Conservation (phyloP, 2,888 invertebrate species). For the Drosophila multiciliata region DNA sequence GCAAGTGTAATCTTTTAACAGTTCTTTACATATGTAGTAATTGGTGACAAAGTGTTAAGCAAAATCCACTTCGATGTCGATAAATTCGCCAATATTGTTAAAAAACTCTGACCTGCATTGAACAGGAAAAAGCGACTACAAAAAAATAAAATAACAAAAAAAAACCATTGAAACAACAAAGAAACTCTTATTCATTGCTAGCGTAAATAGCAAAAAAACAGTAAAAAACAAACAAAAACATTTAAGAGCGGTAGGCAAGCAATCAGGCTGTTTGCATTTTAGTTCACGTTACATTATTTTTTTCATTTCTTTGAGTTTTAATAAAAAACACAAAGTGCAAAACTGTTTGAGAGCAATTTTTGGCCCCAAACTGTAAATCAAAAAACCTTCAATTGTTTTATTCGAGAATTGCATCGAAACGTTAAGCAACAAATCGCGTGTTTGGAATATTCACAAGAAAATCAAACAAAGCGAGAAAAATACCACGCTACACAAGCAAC, state of each 20-base stretch:
- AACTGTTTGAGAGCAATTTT: conserved; percentile 56
- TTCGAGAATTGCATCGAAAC: conserved; percentile 21
- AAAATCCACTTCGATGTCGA: conserved; percentile 82
- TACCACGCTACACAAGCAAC: conserved; percentile 65
- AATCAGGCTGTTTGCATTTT: conserved; percentile 63
- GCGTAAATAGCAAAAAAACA: conserved; percentile 10
- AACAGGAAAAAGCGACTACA: conserved; percentile 75
- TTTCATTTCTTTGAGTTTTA: conserved; percentile 65
- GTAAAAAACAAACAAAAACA: conserved; percentile 7
- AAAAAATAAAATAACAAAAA: conserved; percentile 15
- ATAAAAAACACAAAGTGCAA: conserved; percentile 31
- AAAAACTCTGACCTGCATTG: conserved; percentile 82
- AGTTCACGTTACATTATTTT: conserved; percentile 64
- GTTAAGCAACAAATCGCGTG: conserved; percentile 40
- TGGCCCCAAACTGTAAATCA: conserved; percentile 21
- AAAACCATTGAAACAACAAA: conserved; percentile 13
- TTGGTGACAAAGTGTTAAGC: conserved; percentile 39
- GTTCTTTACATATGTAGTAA: conserved; percentile 21
- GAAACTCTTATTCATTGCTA: neutral
- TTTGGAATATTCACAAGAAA: conserved; percentile 46
- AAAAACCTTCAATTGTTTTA: conserved; percentile 13
- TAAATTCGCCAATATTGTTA: conserved; percentile 82
- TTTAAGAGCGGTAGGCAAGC: conserved; percentile 30
- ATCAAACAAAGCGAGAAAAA: conserved; percentile 26
- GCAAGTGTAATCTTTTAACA: neutral